Evolutionary conservation across 2,113 vertebrate species (phyloP).

Genomic region (Meles meles): DNA sequence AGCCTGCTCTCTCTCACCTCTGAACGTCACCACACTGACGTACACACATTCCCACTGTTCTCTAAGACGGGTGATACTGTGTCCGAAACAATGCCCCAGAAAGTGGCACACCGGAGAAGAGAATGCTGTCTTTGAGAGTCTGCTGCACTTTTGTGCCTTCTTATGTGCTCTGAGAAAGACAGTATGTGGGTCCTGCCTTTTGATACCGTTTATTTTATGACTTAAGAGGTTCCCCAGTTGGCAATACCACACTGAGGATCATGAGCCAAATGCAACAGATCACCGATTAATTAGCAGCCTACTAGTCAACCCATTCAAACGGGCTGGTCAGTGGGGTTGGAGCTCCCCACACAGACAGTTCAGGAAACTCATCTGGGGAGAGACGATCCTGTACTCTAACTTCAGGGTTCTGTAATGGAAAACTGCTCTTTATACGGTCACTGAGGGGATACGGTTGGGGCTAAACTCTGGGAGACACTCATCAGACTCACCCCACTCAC

Average conservation of each 20-base stretch:
- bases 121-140: neutral
- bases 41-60: neutral
- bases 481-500: neutral
- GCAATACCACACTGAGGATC: neutral
- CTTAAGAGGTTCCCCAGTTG: conserved; percentile 40
- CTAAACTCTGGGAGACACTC: neutral
- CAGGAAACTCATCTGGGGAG: neutral
- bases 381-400: neutral
- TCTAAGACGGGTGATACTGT: neutral
- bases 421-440: neutral
- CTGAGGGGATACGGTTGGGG: neutral
- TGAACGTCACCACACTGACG: neutral
- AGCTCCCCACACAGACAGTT: neutral
- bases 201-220: neutral
- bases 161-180: neutral
- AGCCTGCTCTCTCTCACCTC: neutral
- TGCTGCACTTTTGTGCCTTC: neutral
- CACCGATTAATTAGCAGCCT: neutral
- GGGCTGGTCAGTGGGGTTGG: neutral
- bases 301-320: neutral
- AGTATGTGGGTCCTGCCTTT: conserved; percentile 23
- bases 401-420: neutral
- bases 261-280: neutral
- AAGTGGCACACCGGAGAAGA: neutral
- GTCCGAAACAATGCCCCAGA: neutral